A percentile compares a stretch with the other conserved stretches of the same genome.
Evolutionary conservation across 1,140 invertebrate genomes (phyloP).

Genomic region (Solenopsis fugax): DNA sequence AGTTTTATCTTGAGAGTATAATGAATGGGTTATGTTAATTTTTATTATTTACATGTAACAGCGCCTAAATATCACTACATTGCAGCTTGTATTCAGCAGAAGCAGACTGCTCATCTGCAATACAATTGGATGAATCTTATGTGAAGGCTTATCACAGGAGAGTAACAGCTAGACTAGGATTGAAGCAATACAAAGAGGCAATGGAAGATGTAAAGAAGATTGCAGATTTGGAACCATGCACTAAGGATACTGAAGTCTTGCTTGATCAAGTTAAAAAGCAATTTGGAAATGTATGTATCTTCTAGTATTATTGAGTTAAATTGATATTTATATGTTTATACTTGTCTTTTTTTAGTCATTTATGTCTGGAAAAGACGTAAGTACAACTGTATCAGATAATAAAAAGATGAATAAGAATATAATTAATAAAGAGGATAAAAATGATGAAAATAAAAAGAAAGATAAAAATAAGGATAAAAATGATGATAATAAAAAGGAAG

Average conservation of each 20-base stretch:
- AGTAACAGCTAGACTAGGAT: constrained; percentile 89
- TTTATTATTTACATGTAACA: constrained; percentile 7
- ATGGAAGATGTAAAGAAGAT: constrained; percentile 90
- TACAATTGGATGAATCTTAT: constrained; percentile 91
- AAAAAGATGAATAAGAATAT: constrained; percentile 37
- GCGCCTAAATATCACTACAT: constrained; percentile 43
- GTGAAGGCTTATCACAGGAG: constrained; percentile 93
- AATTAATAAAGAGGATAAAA: constrained; percentile 32
- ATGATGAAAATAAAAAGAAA: background rate
- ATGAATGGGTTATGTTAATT: background rate
- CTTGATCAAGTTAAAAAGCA: constrained; percentile 87
- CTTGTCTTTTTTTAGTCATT: constrained; percentile 66
- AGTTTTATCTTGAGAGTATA: constrained; percentile 31
- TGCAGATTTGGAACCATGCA: constrained; percentile 91
- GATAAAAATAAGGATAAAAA: no score
- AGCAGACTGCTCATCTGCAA: constrained; percentile 91
- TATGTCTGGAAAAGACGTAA: constrained; percentile 34
- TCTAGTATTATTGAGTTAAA: constrained; percentile 38
- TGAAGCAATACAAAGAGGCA: constrained; percentile 89
- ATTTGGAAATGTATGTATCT: constrained; percentile 83
- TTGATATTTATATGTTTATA: constrained; percentile 12
- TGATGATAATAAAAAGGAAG: background rate
- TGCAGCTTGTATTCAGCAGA: constrained; percentile 91
- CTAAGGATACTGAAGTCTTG: constrained; percentile 88
- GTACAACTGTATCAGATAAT: constrained; percentile 30